Evolutionary conservation across 2,113 vertebrate genomes (phyloP).

Genomic region (Atractosteus spatula): DNA sequence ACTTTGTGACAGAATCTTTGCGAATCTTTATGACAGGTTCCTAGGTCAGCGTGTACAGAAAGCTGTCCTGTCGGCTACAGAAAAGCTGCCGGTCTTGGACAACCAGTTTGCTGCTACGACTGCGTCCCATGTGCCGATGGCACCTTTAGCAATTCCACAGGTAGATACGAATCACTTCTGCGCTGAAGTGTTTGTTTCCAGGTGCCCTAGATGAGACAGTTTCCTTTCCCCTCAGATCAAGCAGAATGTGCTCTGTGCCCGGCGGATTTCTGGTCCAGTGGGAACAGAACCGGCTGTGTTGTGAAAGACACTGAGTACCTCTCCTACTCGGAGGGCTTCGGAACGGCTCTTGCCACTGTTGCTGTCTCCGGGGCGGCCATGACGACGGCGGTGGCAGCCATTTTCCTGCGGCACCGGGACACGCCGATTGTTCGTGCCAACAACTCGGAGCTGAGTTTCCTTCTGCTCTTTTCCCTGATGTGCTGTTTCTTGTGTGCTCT

Average conservation of each 20-base stretch:
- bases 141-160: too few relatives aligned
- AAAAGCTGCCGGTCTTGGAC: conserved; percentile 60
- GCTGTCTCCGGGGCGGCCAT: conserved; percentile 56
- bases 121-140: too few relatives aligned
- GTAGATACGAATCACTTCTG: too few relatives aligned
- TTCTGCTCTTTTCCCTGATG: conserved; percentile 66
- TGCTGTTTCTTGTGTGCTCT: conserved; percentile 71
- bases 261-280: conserved; percentile 63
- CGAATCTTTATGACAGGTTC: conserved; percentile 42
- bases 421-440: conserved; percentile 68
- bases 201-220: too few relatives aligned
- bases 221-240: conserved; percentile 36
- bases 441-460: conserved; percentile 70
- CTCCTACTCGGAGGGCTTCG: conserved; percentile 68
- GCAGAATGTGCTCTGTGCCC: conserved; percentile 43
- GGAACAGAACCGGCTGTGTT: conserved; percentile 56
- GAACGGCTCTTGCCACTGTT: conserved; percentile 52
- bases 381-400: conserved; percentile 48
- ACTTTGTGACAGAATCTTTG: too few relatives aligned
- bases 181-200: too few relatives aligned
- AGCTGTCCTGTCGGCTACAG: conserved; percentile 66
- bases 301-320: conserved; percentile 67
- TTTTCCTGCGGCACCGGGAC: conserved; percentile 56
- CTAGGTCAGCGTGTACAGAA: conserved; percentile 60
- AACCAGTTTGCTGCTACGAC: conserved; percentile 58